Base-by-base conservation (phyloP, 2,797 vertebrate genomes). In the Myotis myotis region DNA sequence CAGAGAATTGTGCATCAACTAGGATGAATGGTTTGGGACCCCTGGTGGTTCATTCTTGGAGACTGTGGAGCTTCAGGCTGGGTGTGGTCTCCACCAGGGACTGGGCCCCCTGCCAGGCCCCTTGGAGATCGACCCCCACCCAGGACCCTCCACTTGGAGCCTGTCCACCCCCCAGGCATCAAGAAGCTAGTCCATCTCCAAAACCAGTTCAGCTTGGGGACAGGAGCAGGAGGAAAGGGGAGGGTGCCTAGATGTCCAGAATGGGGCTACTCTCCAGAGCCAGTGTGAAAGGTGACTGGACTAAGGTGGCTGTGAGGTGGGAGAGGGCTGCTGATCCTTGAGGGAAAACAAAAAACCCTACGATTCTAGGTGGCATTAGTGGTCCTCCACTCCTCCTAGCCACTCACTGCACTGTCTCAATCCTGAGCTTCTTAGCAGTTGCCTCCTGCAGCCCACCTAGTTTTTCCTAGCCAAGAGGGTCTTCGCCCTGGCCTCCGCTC, bases 21-120 rank as follows among this genome's bases (percentile, higher is more conserved):
- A 97, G 98, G 98, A 98, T 97, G 93, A 76, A 95, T 96, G 97
- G 95, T 94, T 76, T 97, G 96, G 98, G 96, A 96, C 96, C 97
- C 95, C 95, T 95, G 93, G 49, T 96, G 97, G 97, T 96, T 98
- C 95, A 90, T 86, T 96, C 95, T 97, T 97, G 89, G 68, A 95
- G 83, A 57, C 60, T 66, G 80, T 57, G 86, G 94, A 96, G 95
- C 82, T 91, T 71, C 1, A 28, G 66, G 47, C 85, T 96, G 97
- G 96, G 97, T 97, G 98, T 98, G 97, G 97, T 97, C 97, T 98
- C 97, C 97, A 91, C 92, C 95, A 96, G 95, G 95, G 90, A 51
- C 92, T 90, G 95, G 96, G 97, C 84, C 94, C 91, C 96, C 82
- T 95, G 92, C 92, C 97, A 89, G 91, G 64, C 64, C 95, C 96